Evolutionary conservation across 1,140 invertebrate genomes (phyloP).

Genomic region (Camponotus floridanus): DNA sequence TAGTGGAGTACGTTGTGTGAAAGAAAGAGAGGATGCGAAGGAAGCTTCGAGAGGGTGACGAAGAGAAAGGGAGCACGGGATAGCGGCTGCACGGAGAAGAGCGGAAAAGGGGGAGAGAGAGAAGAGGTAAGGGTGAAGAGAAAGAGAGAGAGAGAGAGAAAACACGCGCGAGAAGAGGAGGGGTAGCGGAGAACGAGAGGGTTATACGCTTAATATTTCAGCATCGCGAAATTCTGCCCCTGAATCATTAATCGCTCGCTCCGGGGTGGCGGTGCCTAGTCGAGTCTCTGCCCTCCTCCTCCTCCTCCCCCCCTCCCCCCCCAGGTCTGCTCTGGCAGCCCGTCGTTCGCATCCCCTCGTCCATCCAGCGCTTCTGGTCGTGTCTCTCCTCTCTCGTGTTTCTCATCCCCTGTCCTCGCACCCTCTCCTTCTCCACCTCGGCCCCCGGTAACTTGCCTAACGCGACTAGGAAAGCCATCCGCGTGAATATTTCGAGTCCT

Average conservation of each 20-base stretch:
- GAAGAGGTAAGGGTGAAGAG: conserved; percentile 61
- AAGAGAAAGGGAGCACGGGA: conserved; percentile 63
- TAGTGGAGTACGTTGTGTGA: conserved; percentile 35
- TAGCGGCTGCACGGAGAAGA: conserved; percentile 69
- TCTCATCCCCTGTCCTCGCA: conserved; percentile 22
- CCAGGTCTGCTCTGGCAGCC: not conserved
- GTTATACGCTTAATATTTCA: conserved; percentile 84
- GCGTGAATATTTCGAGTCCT: conserved; percentile 72
- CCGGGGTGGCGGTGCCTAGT: conserved; percentile 75
- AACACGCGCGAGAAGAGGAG: too few species aligned
- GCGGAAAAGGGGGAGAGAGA: conserved; percentile 57
- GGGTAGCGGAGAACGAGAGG: conserved; percentile 74
- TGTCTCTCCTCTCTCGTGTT: conserved; percentile 55
- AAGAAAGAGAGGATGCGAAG: conserved; percentile 59
- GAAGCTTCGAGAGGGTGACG: conserved; percentile 14
- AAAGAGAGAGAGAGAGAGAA: not conserved
- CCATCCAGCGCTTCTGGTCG: conserved; percentile 8
- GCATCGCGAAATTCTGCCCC: conserved; percentile 83
- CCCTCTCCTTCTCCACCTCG: not conserved
- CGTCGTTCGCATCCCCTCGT: conserved; percentile 39
- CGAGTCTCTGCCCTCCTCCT: conserved; percentile 55
- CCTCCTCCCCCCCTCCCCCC: not conserved
- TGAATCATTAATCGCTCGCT: conserved; percentile 82
- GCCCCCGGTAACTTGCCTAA: not conserved
- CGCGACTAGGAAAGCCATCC: conserved; percentile 66